Evolutionary conservation across 2,113 vertebrate species (phyloP), one percentile per base, ranked within the genome.

Genomic region (Mandrillus leucophaeus): DNA sequence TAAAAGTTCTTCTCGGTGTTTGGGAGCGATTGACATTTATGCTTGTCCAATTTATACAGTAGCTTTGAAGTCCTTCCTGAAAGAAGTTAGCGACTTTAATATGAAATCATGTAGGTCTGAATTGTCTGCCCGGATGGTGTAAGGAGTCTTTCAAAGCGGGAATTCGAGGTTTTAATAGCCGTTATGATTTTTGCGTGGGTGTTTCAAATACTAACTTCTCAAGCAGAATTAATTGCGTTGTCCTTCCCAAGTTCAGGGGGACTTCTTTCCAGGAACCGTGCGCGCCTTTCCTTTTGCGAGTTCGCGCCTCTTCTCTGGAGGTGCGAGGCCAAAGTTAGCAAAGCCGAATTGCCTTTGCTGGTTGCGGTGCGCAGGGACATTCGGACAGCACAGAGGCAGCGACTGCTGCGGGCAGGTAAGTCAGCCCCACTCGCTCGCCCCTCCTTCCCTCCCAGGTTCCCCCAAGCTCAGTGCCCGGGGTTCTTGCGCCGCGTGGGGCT

Each of bases 321-420:
- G 98, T 96, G 90, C 85, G 97, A 88, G 52, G 96, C 95, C 94
- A 98, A 97, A 96, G 68, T 98, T 98, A 96, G 85, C 66, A 90
- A 97, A 90, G 68, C 45, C 50, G 45, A 94, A 94, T 97, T 96
- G 92, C 79, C 92, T 96, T 88, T 52, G 88, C 97, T 95, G 98
- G 66, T 96, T 96, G 95, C 91, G 38, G 89, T n/a, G 59, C 38
- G 0, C 92, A 35, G 97, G 92, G 88, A 97, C 94, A 45, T 80
- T 45, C 7, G 52, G 59, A 91, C 95, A 32, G 97, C 27, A 20
- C 94, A 32, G 97, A 98, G 90, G 96, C 95, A 59, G 0, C 86
- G 93, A 79, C 83, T 88, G 93, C 97, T 96, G 96, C 16, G 83
- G 92, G 52, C 98, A 99, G 98, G 99, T 99, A 98, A 99, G 98